A percentile compares a stretch with the other conserved stretches of the same genome.
Conservation (phyloP, 2,113 vertebrate genomes). For the Antechinus flavipes region DNA sequence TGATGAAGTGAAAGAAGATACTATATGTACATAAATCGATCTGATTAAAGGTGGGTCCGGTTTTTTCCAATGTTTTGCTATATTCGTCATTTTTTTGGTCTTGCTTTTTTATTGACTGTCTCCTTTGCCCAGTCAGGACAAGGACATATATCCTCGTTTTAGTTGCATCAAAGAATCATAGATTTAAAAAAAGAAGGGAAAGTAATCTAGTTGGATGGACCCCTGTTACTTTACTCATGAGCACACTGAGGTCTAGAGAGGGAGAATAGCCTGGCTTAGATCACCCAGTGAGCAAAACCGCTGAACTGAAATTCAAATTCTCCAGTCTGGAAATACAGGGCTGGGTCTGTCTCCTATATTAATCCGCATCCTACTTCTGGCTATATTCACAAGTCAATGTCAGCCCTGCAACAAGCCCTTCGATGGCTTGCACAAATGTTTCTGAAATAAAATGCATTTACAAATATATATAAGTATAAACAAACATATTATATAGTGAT, state of each 20-base stretch:
- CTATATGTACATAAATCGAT: background rate
- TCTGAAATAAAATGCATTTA: background rate
- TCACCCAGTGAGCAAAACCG: background rate
- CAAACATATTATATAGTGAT: too few relatives aligned
- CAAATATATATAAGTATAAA: background rate
- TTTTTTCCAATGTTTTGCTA: background rate
- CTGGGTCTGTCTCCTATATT: background rate
- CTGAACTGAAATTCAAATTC: background rate
- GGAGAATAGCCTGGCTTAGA: background rate
- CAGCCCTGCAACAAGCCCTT: too few relatives aligned
- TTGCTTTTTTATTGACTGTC: background rate
- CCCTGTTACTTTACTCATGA: background rate
- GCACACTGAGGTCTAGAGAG: background rate
- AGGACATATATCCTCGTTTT: background rate
- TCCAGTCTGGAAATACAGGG: background rate
- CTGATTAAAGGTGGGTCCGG: background rate
- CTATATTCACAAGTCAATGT: background rate
- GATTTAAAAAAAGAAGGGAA: background rate
- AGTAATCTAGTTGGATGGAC: background rate
- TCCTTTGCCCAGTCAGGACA: background rate
- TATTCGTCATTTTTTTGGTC: background rate
- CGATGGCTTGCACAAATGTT: background rate
- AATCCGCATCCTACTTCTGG: background rate
- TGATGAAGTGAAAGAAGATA: background rate
- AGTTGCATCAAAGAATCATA: background rate